Evolutionary conservation across 2,888 invertebrate species (phyloP), one percentile per base, ranked within the genome.

Genomic region (Anaspis maculata): DNA sequence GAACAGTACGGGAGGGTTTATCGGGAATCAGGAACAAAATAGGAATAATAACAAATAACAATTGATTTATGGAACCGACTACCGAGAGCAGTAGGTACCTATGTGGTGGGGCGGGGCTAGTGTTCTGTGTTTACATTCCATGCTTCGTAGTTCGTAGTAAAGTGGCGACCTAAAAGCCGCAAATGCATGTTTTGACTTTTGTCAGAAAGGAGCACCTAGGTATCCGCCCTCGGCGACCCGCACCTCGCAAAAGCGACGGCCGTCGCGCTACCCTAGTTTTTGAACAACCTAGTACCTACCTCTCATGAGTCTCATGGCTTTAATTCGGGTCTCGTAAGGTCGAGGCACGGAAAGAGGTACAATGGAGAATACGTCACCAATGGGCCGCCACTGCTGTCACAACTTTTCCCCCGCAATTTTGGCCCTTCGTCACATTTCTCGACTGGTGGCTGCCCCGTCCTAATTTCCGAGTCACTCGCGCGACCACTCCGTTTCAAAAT

Each of bases 281-380:
- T 25, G 19, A 19, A 6, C 9, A 9, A 9, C 5, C 9, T 19
- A 5, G 9, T 6, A 58, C 58, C 44, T 48, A 61, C 61, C 59
- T 60, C 45, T 53, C 57, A 56, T 53, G 51, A n/a, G n/a, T n/a
- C n/a, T n/a, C n/a, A n/a, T n/a, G n/a, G n/a, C 49, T 57, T 59
- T 54, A 49, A 49, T 49, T 52, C 42, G 48, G 46, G 51, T 49
- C 51, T 51, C 49, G 44, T 52, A 53, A 49, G 49, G 52, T 51
- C 47, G 54, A 60, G 54, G 54, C 57, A 56, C 55, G 43, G 49
- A 51, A 53, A 57, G 60, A 59, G 57, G 57, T 63, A 62, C 59
- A 64, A 63, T 64, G 62, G 62, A 64, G 62, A 64, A 61, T 58
- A 64, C 65, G 64, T 64, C 65, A 65, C 60, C 64, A 64, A 48